A percentile compares a stretch with the other conserved stretches of the same genome.
phyloP scores from a whole-genome alignment of 2,113 vertebrate species.

The Nicator chloris region DNA sequence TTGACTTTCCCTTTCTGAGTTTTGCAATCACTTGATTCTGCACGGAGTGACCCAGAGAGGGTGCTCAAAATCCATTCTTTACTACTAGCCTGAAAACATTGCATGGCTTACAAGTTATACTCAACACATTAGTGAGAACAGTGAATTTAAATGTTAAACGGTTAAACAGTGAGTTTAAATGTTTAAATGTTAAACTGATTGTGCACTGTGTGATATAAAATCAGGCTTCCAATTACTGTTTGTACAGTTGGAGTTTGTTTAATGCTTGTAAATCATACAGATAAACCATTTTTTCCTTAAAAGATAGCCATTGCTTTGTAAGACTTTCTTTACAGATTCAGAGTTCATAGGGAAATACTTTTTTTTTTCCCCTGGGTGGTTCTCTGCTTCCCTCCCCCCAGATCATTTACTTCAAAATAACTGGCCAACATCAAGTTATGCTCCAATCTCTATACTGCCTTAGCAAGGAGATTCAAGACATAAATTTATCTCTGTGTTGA shows the following conservation, averaged over 20 bases:
- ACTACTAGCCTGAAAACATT: background rate
- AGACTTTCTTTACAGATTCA: background rate
- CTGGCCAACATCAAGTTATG: background rate
- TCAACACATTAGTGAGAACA: background rate
- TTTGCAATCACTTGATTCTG: background rate
- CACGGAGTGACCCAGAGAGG: background rate
- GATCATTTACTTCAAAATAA: background rate
- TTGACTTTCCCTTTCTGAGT: background rate
- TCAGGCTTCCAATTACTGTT: background rate
- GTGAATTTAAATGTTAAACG: background rate
- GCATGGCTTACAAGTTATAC: background rate
- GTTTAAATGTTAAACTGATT: background rate
- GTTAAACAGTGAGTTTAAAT: background rate
- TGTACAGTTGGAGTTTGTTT: background rate
- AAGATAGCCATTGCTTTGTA: background rate
- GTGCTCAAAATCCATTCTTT: slow-evolving; percentile 22
- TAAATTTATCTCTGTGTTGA: background rate
- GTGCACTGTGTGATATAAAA: background rate
- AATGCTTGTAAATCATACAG: background rate
- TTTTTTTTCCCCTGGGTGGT: background rate
- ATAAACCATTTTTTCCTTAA: background rate
- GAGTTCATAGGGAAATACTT: background rate
- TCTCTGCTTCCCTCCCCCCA: background rate
- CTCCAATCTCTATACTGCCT: background rate
- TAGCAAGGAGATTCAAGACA: background rate